These are phyloP conservation scores for Enteromius fasciolatus DNA, from an alignment of 2,797 vertebrate genomes.

Conservation along the genomic window DNA sequence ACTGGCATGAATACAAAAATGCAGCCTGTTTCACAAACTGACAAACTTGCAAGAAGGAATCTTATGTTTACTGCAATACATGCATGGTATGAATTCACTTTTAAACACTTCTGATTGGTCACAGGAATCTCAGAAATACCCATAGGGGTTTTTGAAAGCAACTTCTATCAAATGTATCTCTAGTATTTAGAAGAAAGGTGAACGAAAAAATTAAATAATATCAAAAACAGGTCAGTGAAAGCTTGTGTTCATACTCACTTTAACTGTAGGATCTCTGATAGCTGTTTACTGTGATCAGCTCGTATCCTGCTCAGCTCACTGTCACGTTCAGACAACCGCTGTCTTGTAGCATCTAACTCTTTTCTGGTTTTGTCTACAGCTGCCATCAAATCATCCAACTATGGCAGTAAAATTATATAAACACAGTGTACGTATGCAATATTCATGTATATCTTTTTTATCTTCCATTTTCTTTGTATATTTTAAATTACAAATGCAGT, in stretches of 20 bases:
- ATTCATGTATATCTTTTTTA: neutral
- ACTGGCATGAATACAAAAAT: too few relatives aligned
- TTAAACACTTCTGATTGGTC: neutral
- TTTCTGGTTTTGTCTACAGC: slow-evolving; percentile 92
- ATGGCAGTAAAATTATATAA: slow-evolving; percentile 30
- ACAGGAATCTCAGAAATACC: neutral
- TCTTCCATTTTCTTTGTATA: neutral
- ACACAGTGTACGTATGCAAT: neutral
- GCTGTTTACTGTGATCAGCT: slow-evolving; percentile 89
- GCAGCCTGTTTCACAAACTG: too few relatives aligned
- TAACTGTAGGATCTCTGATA: slow-evolving; percentile 96
- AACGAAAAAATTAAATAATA: neutral
- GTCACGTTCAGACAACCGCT: slow-evolving; percentile 90
- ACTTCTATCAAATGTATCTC: neutral
- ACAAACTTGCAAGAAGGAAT: neutral
- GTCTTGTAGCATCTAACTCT: slow-evolving; percentile 91
- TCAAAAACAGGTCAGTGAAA: neutral
- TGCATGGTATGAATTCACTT: neutral
- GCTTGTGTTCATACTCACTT: slow-evolving; percentile 82
- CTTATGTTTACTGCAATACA: neutral
- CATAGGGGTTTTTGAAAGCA: neutral
- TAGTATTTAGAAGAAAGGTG: neutral
- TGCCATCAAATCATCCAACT: slow-evolving; percentile 94
- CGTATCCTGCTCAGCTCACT: slow-evolving; percentile 86
- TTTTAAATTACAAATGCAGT: neutral